Evolutionary conservation across 2,113 vertebrate genomes (phyloP), one percentile per base, ranked within the genome.

Genomic region (Xiphorhynchus elegans): DNA sequence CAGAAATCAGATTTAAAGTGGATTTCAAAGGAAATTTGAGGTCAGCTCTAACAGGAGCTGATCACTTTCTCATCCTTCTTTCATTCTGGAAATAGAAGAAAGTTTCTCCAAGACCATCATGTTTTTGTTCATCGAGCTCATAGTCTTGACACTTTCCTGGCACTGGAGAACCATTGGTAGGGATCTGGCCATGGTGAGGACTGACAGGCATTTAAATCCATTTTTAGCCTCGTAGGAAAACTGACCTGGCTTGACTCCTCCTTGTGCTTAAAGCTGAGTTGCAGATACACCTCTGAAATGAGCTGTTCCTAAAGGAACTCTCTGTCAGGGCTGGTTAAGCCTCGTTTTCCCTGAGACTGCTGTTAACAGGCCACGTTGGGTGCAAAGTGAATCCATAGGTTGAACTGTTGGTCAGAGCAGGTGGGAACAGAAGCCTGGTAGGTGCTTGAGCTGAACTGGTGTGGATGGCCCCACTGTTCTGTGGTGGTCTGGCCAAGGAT

Each of bases 331-430:
- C n/a, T 52, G 50, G 50, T n/a, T 37, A 14, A 21, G 26, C 42
- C 56, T 50, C 16, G 5, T 58, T 72, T 76, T 77, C 28, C 53
- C 31, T 0, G 0, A 13, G 47, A 26, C 40, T n/a, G 17, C 11
- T 52, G 63, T 25, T 72, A 33, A 47, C 6, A 0, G 11, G 33
- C 55, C 0, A 2, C 2, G 0, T 7, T n/a, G 21, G 72, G 19
- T 20, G 53, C 1, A 1, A 24, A 42, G 25, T 5, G 16, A 37
- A 49, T 64, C 62, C 62, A 33, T 24, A 18, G 25, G 56, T 35
- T 24, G 81, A 89, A 46, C 62, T 66, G 42, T 44, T 39, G 52
- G 24, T 52, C 0, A 7, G 31, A 31, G 13, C 17, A 21, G 68
- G 31, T 31, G 49, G 40, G 35, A 74, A 13, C 47, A 58, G 72